phyloP scores from a whole-genome alignment of 2,113 vertebrate species.

The Proteles cristata region DNA sequence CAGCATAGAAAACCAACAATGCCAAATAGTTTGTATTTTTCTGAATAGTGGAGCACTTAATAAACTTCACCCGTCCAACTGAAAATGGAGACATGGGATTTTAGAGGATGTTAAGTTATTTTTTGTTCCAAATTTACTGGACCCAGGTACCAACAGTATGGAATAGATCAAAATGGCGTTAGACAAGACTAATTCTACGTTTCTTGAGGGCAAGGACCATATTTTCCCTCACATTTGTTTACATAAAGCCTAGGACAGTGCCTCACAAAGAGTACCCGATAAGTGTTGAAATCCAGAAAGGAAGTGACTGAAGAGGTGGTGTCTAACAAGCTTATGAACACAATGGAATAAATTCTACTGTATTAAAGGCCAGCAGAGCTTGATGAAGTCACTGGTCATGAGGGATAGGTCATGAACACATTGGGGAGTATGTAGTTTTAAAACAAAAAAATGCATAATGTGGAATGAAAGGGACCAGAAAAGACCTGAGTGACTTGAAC shows the following conservation, averaged over 20 bases:
- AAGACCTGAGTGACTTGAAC: neutral
- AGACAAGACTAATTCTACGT: neutral
- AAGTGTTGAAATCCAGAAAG: neutral
- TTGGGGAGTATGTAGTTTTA: neutral
- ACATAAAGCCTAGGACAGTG: neutral
- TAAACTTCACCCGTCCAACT: neutral
- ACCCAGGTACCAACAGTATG: neutral
- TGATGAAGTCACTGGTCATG: neutral
- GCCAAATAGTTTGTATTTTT: neutral
- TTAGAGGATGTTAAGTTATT: neutral
- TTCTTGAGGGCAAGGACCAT: neutral
- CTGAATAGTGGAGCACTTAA: neutral
- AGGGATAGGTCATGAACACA: neutral
- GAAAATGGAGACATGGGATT: neutral
- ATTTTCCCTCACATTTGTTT: neutral
- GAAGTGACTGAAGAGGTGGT: neutral
- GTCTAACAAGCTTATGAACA: neutral
- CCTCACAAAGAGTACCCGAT: neutral
- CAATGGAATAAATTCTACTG: neutral
- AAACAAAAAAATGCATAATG: neutral
- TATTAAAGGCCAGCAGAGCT: neutral
- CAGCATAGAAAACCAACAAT: neutral
- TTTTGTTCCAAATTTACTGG: neutral
- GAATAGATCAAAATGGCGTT: neutral
- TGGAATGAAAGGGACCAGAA: neutral